Evolutionary conservation across 1,140 invertebrate genomes (phyloP), one percentile per base, ranked within the genome.

Genomic region (Brachionus paranguensis): DNA sequence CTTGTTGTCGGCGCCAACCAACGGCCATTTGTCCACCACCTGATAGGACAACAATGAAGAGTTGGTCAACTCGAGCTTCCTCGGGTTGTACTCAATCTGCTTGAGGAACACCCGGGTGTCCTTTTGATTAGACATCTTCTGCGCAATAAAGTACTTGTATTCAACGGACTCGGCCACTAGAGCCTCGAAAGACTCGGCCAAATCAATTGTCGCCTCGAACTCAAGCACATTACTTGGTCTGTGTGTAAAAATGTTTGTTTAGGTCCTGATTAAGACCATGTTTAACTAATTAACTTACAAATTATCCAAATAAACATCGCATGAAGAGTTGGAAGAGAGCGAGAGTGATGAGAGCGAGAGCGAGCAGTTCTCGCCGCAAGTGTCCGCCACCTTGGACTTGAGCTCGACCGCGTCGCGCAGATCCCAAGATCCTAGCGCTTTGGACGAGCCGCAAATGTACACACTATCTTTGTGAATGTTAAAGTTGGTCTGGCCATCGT

Each of bases 131-230:
- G 53, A 81, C 53, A 60, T 60, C 45, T 81, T 81, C 33, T 81
- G 78, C 4, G 33, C 78, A n/a, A 81, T 68, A 41, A 81, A 81
- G 33, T 81, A 81, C 41, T 81, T 81, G 53, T 81, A 81, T 41
- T 81, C 24, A 10, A 64, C 17, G 11, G 64, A 24, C 10, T 68
- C 78, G 20, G 50, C 14, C 12, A 47, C 33, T 14, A 50, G 20
- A 8, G 43, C 12, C 20, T 76, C 72, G 17, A 20, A 76, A n/a
- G 17, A 41, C 33, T 81, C 78, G 12, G 41, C 37, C 37, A 81
- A 68, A 43, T 81, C 78, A 47, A 81, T 53, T 41, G 41, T 29
- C 11, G 29, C 78, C 53, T 81, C 78, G 27, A 64, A 81, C 8
- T 81, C 78, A 37, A 81, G 78, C 24, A 27, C n/a, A 81, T 65